Percentiles rank a stretch among this genome's conserved stretches.
These are phyloP conservation scores for Acronicta alni DNA, from an alignment of 2,888 invertebrate genomes.

Conservation along the genomic window DNA sequence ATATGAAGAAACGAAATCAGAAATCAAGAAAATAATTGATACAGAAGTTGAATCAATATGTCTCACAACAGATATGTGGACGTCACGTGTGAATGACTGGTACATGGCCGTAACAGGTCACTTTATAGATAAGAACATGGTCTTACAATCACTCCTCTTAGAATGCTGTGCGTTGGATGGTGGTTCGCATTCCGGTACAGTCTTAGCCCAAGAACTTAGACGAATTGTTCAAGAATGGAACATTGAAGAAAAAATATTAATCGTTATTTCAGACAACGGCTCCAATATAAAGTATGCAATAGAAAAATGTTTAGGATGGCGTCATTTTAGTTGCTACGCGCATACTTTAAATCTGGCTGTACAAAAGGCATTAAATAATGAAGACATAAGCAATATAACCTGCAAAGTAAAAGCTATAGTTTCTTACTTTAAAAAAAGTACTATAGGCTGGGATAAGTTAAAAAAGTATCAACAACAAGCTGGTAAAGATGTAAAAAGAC, in stretches of 20 bases:
- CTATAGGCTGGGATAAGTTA: constrained; percentile 21
- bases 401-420: constrained; percentile 2
- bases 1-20: too few relatives aligned
- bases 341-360: too few relatives aligned
- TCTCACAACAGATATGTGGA: constrained; percentile 22
- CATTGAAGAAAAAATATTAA: constrained; percentile 13
- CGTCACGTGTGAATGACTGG: constrained; percentile 22
- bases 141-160: neutral
- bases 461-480: constrained; percentile 18
- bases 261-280: constrained; percentile 23
- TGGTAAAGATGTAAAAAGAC: constrained; percentile 21
- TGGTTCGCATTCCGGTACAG: constrained; percentile 6
- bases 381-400: too few relatives aligned
- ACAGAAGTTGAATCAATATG: constrained; percentile 11
- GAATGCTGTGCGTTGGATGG: constrained; percentile 3
- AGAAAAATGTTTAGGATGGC: constrained; percentile 26
- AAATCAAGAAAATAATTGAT: constrained; percentile 1
- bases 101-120: constrained; percentile 20
- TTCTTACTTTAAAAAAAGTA: constrained; percentile 19
- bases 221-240: constrained; percentile 16
- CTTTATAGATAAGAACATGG: constrained; percentile 9
- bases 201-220: constrained; percentile 16
- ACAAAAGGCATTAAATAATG: too few relatives aligned
- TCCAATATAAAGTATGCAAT: constrained; percentile 26
- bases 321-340: constrained; percentile 12